phyloP scores from a whole-genome alignment of 2,113 vertebrate genomes.

The Mormyrus iriodes region DNA sequence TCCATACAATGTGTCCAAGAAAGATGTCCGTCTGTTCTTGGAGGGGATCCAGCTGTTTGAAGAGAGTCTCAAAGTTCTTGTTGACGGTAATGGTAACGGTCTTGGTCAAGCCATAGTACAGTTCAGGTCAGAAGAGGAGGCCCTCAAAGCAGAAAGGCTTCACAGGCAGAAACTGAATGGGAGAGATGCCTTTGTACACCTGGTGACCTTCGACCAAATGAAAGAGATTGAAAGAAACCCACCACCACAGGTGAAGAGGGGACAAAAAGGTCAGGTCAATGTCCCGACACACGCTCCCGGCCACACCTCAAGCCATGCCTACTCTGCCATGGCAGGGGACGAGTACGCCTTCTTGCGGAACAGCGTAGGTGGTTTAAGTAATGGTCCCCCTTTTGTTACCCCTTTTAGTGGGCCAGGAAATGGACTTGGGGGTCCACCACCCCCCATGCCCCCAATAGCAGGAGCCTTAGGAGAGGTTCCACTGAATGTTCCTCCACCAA shows the following conservation, averaged over 20 bases:
- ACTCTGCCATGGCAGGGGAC: slow-evolving; percentile 65
- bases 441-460: slow-evolving; percentile 77
- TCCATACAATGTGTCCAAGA: slow-evolving; percentile 90
- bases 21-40: slow-evolving; percentile 86
- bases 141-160: slow-evolving; percentile 85
- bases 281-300: slow-evolving; percentile 42
- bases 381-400: slow-evolving; percentile 78
- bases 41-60: slow-evolving; percentile 88
- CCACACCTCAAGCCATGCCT: slow-evolving; percentile 55
- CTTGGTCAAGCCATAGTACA: slow-evolving; percentile 93
- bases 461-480: slow-evolving; percentile 78
- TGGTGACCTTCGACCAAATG: slow-evolving; percentile 87
- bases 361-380: slow-evolving; percentile 74
- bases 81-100: slow-evolving; percentile 85
- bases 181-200: slow-evolving; percentile 87
- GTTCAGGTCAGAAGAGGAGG: slow-evolving; percentile 88
- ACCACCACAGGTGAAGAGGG: slow-evolving; percentile 81
- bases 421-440: slow-evolving; percentile 78
- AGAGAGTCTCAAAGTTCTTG: slow-evolving; percentile 82
- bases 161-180: slow-evolving; percentile 96
- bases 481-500: slow-evolving; percentile 62
- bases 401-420: slow-evolving; percentile 76
- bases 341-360: slow-evolving; percentile 81
- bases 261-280: slow-evolving; percentile 72
- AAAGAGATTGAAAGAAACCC: slow-evolving; percentile 92